These are phyloP conservation scores for Sarcophaga subvicina DNA, from an alignment of 2,888 invertebrate species.

Conservation along the genomic window DNA sequence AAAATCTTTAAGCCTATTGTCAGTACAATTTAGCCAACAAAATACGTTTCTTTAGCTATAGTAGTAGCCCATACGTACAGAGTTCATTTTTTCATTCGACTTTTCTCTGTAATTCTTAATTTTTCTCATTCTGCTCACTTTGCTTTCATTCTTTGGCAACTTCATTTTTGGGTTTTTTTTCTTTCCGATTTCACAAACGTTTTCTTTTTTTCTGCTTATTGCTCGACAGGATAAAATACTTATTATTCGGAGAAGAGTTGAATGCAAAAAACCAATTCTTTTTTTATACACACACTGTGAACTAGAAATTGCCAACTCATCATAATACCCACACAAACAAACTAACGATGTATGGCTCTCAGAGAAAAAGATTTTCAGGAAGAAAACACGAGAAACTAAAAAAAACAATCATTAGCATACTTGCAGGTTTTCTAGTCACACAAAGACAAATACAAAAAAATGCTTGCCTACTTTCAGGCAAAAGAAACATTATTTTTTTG, in stretches of 20 bases:
- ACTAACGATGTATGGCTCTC: neutral
- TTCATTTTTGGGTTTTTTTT: neutral
- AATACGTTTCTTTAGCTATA: conserved; percentile 10
- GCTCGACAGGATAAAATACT: neutral
- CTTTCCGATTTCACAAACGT: neutral
- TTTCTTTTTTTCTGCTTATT: neutral
- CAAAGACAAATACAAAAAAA: conserved; percentile 18
- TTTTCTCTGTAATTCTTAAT: neutral
- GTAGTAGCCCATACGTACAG: neutral
- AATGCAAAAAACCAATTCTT: neutral
- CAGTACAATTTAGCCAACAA: conserved; percentile 35
- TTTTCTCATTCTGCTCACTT: neutral
- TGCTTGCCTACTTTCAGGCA: conserved; percentile 57
- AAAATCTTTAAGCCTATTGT: conserved; percentile 50
- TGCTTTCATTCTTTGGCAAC: conserved; percentile 15
- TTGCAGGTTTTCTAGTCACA: conserved; percentile 43
- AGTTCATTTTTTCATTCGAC: neutral
- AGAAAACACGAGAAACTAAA: neutral
- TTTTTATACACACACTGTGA: neutral
- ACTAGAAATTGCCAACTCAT: conserved; percentile 53
- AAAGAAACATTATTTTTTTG: conserved; percentile 14
- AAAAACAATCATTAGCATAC: conserved; percentile 62
- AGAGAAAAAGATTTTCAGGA: neutral
- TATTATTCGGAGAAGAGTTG: neutral
- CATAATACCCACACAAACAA: conserved; percentile 10